Conservation (phyloP, 2,113 vertebrate genomes). For the Tor tambroides region DNA sequence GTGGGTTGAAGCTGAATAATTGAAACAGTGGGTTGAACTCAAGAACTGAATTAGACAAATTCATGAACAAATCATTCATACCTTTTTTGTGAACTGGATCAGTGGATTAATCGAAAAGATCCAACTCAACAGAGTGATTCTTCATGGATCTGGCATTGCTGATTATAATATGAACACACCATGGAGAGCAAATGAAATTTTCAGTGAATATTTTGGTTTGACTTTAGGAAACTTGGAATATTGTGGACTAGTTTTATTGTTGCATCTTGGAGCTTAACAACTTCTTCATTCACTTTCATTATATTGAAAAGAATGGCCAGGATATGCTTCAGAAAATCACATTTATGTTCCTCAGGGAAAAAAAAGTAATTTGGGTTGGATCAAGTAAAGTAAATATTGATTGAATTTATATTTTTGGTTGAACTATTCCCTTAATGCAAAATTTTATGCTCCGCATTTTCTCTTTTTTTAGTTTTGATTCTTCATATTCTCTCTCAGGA, state of each 20-base stretch:
- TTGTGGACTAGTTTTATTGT: background rate
- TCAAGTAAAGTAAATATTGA: background rate
- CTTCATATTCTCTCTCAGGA: constrained; percentile 11
- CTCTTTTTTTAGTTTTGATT: background rate
- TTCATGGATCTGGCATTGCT: background rate
- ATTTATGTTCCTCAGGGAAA: background rate
- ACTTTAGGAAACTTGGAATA: background rate
- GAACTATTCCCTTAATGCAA: background rate
- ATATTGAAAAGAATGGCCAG: background rate
- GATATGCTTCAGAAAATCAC: background rate
- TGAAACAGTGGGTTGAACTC: background rate
- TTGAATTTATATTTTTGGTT: constrained; percentile 15
- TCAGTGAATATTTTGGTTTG: background rate
- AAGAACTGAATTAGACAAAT: background rate
- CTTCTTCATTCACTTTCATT: background rate
- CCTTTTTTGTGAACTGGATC: background rate
- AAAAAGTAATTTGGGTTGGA: background rate
- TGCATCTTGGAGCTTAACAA: background rate
- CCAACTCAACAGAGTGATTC: background rate
- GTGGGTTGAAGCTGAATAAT: background rate
- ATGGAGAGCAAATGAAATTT: background rate
- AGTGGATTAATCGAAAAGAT: background rate
- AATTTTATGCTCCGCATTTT: background rate
- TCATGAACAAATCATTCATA: background rate
- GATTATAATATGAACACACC: background rate